Evolutionary conservation across 1,140 invertebrate species (phyloP), one percentile per base, ranked within the genome.

Genomic region (Philotrypesis tridentata): DNA sequence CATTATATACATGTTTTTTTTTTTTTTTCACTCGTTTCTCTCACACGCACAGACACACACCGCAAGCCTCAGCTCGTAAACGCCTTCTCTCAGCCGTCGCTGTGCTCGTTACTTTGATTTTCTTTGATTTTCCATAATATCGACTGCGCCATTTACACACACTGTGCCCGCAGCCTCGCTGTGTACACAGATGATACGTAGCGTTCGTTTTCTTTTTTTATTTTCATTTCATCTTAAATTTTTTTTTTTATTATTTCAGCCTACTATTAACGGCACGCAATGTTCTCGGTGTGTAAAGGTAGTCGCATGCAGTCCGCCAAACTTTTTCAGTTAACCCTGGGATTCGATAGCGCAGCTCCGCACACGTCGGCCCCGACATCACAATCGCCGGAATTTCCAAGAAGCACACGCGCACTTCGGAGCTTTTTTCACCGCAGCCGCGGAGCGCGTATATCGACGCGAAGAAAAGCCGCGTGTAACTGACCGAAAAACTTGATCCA

Each of bases 231-330:
- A 61, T 61, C n/a, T n/a, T n/a, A n/a, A n/a, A n/a, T n/a, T n/a
- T 61, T 5, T 63, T 27, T 63, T 43, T 43, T 43, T 43, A 17
- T 17, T 12, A 14, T 25, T 67, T 23, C 27, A 67, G 27, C 1
- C 21, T 77, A 21, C 29, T 67, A 67, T 33, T 14, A n/a, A 77
- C 25, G 37, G 75, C 75, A 77, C 37, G 63, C n/a, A 40, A 43
- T 77, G n/a, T n/a, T n/a, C 67, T 40, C 27, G 63, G 17, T 55
- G n/a, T 12, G n/a, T n/a, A n/a, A n/a, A n/a, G n/a, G n/a, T n/a
- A n/a, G n/a, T n/a, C n/a, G n/a, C n/a, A n/a, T n/a, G n/a, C n/a
- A n/a, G 27, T 67, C n/a, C 9, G 27, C 29, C 8, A 31, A 67
- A 67, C 63, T 29, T 67, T 29, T 29, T 67, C 3, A n/a, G 17